Conservation (phyloP, 2,113 vertebrate genomes). For the Mustelus asterias region DNA sequence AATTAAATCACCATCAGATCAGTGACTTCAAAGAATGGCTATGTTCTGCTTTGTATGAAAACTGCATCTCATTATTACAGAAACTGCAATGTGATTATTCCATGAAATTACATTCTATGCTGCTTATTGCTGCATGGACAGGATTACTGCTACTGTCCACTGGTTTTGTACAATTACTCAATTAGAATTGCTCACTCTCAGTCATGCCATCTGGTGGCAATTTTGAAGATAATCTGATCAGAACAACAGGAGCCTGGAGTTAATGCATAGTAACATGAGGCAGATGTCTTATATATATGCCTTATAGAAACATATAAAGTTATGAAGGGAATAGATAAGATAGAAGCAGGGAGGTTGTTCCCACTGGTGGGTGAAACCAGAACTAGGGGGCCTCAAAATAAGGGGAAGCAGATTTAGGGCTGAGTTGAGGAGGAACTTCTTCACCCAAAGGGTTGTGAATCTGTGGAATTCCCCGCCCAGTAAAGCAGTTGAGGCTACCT, state of each 20-base stretch:
- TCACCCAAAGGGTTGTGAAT: too few relatives aligned
- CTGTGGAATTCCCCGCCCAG: too few relatives aligned
- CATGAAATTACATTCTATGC: background rate
- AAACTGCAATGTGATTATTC: background rate
- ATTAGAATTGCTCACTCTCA: background rate
- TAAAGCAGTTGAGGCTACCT: too few relatives aligned
- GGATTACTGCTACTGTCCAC: background rate
- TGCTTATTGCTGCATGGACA: background rate
- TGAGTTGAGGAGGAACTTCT: too few relatives aligned
- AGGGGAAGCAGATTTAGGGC: too few relatives aligned
- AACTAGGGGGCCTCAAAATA: too few relatives aligned
- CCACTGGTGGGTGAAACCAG: too few relatives aligned
- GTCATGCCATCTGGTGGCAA: background rate
- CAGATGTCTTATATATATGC: background rate
- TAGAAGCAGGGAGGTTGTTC: too few relatives aligned
- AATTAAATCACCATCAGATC: background rate
- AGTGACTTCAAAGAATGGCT: background rate
- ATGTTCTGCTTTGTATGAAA: background rate
- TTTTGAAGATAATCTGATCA: background rate
- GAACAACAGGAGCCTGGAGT: background rate
- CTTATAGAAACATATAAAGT: too few relatives aligned
- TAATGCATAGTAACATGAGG: too few relatives aligned
- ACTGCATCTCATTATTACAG: background rate
- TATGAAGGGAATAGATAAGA: too few relatives aligned
- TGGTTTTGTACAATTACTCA: background rate